Percentiles rank a stretch among this genome's conserved stretches.
phyloP scores from a whole-genome alignment of 2,113 vertebrate genomes.

The Gobius niger region DNA sequence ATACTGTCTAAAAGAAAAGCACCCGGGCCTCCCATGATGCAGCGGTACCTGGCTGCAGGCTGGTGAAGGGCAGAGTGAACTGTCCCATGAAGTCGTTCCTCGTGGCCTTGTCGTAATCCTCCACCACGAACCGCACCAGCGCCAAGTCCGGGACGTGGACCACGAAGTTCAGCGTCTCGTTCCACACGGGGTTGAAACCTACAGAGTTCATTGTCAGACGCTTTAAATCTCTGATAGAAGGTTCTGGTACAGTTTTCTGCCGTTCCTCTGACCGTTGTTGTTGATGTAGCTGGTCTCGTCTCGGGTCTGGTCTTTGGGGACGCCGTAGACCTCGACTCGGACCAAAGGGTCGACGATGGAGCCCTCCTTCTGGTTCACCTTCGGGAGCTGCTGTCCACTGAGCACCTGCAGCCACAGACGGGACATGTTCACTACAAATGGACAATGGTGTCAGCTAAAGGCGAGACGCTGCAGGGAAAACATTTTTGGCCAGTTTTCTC shows the following conservation, averaged over 20 bases:
- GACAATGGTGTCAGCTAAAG: too few species aligned
- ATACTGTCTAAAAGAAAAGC: too few species aligned
- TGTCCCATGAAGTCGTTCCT: conserved; percentile 93
- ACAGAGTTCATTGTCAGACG: not conserved
- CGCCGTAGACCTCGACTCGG: conserved; percentile 88
- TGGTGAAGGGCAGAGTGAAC: conserved; percentile 86
- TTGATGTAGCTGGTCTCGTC: conserved; percentile 90
- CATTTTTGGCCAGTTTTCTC: too few species aligned
- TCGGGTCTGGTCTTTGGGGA: conserved; percentile 79
- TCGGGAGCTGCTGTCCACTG: conserved; percentile 93
- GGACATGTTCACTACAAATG: too few species aligned
- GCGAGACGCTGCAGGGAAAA: too few species aligned
- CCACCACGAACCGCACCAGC: conserved; percentile 89
- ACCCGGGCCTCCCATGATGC: too few species aligned
- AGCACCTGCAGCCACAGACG: conserved; percentile 81
- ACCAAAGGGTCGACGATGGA: conserved; percentile 91
- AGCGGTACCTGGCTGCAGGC: conserved; percentile 83
- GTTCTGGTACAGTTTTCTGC: not conserved
- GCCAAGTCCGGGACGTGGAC: conserved; percentile 86
- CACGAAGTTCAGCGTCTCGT: conserved; percentile 85
- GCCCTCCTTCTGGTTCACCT: conserved; percentile 86
- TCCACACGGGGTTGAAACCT: conserved; percentile 95
- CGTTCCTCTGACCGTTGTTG: conserved; percentile 84
- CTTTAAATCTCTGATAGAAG: too few species aligned
- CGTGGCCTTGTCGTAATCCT: conserved; percentile 90